Conservation (phyloP, 2,113 vertebrate species). For the Oreotrochilus melanogaster region DNA sequence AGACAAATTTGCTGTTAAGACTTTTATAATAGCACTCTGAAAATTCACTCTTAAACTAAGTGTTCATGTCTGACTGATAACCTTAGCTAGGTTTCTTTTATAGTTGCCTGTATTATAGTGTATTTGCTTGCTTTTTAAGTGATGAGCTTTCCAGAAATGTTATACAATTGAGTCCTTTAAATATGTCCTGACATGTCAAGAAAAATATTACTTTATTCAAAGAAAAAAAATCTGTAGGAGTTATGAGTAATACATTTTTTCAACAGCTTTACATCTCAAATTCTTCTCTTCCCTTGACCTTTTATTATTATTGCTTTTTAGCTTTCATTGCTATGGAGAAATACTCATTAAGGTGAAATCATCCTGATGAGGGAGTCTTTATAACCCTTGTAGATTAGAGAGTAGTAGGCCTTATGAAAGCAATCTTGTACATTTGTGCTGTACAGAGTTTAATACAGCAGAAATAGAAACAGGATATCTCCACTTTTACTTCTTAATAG, state of each 20-base stretch:
- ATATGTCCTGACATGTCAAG: background rate
- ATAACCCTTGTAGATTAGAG: background rate
- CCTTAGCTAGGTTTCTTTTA: background rate
- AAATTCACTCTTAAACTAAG: conserved; percentile 27
- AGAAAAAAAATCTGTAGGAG: background rate
- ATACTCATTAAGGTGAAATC: background rate
- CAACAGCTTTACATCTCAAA: background rate
- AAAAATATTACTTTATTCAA: background rate
- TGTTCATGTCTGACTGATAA: background rate
- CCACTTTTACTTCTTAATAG: background rate
- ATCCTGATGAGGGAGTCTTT: background rate
- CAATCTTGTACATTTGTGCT: background rate
- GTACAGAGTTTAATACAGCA: background rate
- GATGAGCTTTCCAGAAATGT: background rate
- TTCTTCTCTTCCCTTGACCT: background rate
- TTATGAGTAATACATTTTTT: background rate
- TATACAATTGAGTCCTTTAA: background rate
- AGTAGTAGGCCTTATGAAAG: background rate
- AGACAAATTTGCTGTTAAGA: background rate
- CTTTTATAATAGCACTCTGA: background rate
- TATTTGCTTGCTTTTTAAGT: background rate
- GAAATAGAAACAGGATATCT: background rate
- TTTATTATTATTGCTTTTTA: background rate
- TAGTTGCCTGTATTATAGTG: background rate
- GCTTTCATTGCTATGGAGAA: background rate